phyloP scores from a whole-genome alignment of 1,140 invertebrate genomes.

The Hormaphis cornu region DNA sequence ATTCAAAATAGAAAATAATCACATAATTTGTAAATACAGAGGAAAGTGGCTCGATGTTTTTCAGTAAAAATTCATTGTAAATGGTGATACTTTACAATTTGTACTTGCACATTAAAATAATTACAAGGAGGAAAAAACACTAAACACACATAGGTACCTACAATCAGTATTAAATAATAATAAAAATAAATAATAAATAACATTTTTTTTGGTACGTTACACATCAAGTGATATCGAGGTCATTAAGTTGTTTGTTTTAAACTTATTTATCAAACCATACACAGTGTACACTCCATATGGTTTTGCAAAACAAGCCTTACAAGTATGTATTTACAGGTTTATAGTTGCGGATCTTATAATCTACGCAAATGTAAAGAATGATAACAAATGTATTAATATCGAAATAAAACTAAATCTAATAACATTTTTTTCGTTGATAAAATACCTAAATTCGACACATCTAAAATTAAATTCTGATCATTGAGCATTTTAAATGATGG shows the following conservation, averaged over 20 bases:
- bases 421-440: not conserved
- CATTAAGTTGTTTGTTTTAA: not conserved
- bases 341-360: not conserved
- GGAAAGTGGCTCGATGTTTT: no score
- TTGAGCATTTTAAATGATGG: constrained; percentile 13
- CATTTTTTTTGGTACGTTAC: not conserved
- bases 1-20: not conserved
- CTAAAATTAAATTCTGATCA: constrained; percentile 10
- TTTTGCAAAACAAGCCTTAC: no score
- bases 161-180: no score
- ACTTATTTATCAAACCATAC: no score
- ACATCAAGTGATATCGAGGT: not conserved
- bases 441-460: constrained; percentile 8
- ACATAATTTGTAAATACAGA: no score
- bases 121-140: not conserved
- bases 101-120: not conserved
- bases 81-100: no score
- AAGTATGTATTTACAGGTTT: not conserved
- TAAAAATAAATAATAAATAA: not conserved
- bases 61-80: no score
- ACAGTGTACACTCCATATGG: no score
- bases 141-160: no score
- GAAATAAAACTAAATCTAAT: not conserved
- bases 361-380: not conserved
- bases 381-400: not conserved